Conservation (phyloP, 1,140 invertebrate species). For the Heterodera schachtii region DNA sequence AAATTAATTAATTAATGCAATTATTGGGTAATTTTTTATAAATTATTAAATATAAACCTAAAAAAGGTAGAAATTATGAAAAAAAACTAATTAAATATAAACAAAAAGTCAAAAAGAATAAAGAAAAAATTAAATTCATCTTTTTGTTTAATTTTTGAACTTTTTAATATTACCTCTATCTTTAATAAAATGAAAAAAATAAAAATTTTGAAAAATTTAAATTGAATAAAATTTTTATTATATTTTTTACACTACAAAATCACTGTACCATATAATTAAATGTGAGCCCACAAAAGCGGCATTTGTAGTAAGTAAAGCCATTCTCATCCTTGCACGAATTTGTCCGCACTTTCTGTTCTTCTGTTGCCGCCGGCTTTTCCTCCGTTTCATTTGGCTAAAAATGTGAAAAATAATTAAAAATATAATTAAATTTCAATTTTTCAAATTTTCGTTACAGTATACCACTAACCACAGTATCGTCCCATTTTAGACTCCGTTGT, state of each 20-base stretch:
- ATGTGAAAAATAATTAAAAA: too few species aligned
- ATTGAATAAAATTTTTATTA: not conserved
- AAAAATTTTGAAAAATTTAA: not conserved
- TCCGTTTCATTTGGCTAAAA: not conserved
- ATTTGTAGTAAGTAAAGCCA: conserved; percentile 59
- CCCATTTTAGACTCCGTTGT: not conserved
- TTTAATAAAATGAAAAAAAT: too few species aligned
- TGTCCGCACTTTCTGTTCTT: not conserved
- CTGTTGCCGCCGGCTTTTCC: conserved; percentile 8
- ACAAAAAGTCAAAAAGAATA: too few species aligned
- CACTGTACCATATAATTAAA: conserved; percentile 57
- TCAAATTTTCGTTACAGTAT: too few species aligned
- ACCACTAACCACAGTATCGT: not conserved
- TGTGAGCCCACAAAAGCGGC: conserved; percentile 65
- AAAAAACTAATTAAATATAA: too few species aligned
- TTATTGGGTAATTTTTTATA: too few species aligned
- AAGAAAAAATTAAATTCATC: too few species aligned
- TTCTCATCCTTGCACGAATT: conserved; percentile 52
- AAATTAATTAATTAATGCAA: not conserved
- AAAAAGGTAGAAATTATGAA: too few species aligned
- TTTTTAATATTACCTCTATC: too few species aligned
- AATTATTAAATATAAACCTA: too few species aligned
- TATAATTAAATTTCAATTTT: too few species aligned
- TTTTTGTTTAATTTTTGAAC: too few species aligned
- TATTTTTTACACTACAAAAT: not conserved